Conservation (phyloP, 2,113 vertebrate genomes). For the Chamaetylas fuelleborni region DNA sequence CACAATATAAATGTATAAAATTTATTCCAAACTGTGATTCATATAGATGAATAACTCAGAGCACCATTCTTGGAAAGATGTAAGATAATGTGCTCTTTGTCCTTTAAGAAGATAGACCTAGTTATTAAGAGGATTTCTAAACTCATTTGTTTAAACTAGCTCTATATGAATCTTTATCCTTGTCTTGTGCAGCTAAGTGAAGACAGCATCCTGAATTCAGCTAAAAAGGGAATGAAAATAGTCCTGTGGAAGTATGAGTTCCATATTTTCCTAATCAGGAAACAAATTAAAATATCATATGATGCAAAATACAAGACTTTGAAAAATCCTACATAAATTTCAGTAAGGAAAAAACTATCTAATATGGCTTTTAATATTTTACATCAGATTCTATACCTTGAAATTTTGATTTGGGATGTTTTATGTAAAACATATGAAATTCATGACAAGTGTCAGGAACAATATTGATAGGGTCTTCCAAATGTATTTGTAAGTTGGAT, state of each 20-base stretch:
- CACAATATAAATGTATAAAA: background rate
- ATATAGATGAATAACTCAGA: background rate
- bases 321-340: background rate
- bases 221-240: background rate
- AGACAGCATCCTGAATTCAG: background rate
- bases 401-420: background rate
- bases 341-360: background rate
- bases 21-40: background rate
- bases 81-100: background rate
- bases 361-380: background rate
- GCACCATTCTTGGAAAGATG: background rate
- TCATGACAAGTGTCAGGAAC: background rate
- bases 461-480: background rate
- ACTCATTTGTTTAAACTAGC: background rate
- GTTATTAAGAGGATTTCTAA: background rate
- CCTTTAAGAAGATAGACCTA: background rate
- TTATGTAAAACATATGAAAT: background rate
- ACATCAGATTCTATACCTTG: background rate
- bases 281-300: background rate
- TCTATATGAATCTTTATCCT: background rate
- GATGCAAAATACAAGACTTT: background rate
- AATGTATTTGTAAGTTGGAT: background rate
- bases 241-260: background rate
- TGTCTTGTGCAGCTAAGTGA: background rate
- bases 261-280: background rate